A percentile compares a stretch with the other conserved stretches of the same genome.
Conservation (phyloP, 2,888 invertebrate genomes). For the Allophyes oxyacanthae region DNA sequence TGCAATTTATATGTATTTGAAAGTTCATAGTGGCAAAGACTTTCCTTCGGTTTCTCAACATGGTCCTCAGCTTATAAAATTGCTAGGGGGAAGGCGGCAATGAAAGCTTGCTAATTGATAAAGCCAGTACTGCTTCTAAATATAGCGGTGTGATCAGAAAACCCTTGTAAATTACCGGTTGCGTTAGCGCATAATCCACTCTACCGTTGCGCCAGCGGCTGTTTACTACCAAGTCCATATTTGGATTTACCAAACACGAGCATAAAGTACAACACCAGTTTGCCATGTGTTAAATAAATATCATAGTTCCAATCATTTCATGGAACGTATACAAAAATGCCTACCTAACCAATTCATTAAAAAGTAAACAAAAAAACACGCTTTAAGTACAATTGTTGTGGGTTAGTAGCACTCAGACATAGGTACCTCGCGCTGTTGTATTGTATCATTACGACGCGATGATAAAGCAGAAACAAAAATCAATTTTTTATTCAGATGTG, state of each 20-base stretch:
- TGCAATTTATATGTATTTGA: constrained; percentile 66
- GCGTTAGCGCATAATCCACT: constrained; percentile 58
- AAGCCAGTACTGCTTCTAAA: constrained; percentile 59
- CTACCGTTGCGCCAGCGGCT: constrained; percentile 61
- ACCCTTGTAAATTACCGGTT: constrained; percentile 67
- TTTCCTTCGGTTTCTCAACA: constrained; percentile 65
- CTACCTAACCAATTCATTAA: constrained; percentile 15
- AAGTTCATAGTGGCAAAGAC: constrained; percentile 67
- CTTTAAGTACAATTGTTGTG: constrained; percentile 53
- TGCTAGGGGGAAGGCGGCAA: constrained; percentile 68
- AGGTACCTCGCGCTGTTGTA: constrained; percentile 54
- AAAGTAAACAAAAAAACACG: constrained; percentile 8
- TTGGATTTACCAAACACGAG: constrained; percentile 54
- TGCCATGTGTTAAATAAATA: constrained; percentile 28
- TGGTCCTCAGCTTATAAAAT: constrained; percentile 51
- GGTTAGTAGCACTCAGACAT: constrained; percentile 66
- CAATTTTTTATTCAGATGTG: constrained; percentile 58
- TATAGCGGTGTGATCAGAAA: constrained; percentile 63
- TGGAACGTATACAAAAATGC: constrained; percentile 2
- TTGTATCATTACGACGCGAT: constrained; percentile 62
- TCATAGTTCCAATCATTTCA: constrained; percentile 5
- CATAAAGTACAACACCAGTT: constrained; percentile 37
- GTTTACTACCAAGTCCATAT: constrained; percentile 63
- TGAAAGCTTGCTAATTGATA: constrained; percentile 63
- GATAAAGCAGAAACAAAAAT: constrained; percentile 68